Conservation (phyloP, 1,140 invertebrate genomes). For the Hycleus phaleratus region DNA sequence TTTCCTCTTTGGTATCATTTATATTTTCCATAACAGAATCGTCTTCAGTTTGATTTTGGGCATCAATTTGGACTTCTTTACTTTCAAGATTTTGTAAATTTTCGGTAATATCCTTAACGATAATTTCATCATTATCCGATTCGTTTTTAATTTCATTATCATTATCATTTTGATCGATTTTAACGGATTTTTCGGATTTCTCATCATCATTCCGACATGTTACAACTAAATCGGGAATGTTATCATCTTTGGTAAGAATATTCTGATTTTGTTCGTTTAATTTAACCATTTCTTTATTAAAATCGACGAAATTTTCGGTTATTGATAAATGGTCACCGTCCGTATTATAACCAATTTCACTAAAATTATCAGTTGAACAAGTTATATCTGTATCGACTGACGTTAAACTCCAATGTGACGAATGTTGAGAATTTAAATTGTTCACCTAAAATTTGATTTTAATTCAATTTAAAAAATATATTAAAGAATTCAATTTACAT, state of each 20-base stretch:
- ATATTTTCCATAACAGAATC: too few relatives aligned
- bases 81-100: neutral
- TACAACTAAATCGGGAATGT: slow-evolving; percentile 9
- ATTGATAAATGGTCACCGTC: neutral
- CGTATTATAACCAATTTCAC: neutral
- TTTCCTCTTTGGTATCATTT: too few relatives aligned
- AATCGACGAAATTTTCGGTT: slow-evolving; percentile 6
- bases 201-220: slow-evolving; percentile 8
- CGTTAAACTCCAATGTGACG: slow-evolving; percentile 25
- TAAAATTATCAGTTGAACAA: slow-evolving; percentile 7
- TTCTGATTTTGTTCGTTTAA: slow-evolving; percentile 17
- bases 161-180: too few relatives aligned
- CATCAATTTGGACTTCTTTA: too few relatives aligned
- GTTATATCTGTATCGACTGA: slow-evolving; percentile 22
- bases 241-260: neutral
- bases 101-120: slow-evolving; percentile 4
- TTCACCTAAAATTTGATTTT: neutral
- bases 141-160: neutral
- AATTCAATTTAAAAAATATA: neutral
- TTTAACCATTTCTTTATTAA: slow-evolving; percentile 14
- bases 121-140: neutral
- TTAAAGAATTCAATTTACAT: neutral
- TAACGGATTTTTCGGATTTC: neutral
- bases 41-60: too few relatives aligned
- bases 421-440: neutral